phyloP scores from a whole-genome alignment of 2,797 vertebrate species.

The Falco concolor region DNA sequence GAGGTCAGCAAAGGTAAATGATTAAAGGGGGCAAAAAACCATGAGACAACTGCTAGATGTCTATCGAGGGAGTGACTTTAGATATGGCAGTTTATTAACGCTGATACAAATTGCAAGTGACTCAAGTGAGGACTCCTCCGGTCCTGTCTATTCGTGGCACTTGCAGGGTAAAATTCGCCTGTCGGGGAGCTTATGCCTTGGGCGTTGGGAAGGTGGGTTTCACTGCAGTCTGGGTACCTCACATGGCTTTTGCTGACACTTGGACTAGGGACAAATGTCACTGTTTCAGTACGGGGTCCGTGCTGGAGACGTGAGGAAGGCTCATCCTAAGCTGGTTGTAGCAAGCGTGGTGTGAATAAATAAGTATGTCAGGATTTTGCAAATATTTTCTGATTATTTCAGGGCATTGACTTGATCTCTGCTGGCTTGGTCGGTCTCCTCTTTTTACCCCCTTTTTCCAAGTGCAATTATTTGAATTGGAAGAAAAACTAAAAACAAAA shows the following conservation, averaged over 20 bases:
- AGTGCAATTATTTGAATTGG: neutral
- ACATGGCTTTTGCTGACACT: neutral
- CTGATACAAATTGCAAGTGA: neutral
- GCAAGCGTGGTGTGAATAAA: neutral
- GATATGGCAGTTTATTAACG: neutral
- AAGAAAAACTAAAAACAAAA: neutral
- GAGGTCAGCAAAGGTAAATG: neutral
- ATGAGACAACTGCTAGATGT: neutral
- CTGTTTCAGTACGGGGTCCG: neutral
- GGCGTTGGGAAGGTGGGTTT: neutral
- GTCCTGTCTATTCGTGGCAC: neutral
- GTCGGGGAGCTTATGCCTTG: neutral
- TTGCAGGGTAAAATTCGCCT: neutral
- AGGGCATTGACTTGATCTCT: neutral
- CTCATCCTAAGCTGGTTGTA: neutral
- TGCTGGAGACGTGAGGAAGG: neutral
- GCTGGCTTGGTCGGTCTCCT: neutral
- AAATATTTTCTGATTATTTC: neutral
- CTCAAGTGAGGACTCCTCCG: neutral
- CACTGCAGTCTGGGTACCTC: neutral
- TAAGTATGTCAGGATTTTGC: neutral
- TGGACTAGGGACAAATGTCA: neutral
- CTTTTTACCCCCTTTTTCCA: neutral
- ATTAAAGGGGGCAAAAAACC: neutral
- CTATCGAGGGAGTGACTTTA: neutral